phyloP scores from a whole-genome alignment of 2,888 invertebrate species.

The Microctonus hyperodae region DNA sequence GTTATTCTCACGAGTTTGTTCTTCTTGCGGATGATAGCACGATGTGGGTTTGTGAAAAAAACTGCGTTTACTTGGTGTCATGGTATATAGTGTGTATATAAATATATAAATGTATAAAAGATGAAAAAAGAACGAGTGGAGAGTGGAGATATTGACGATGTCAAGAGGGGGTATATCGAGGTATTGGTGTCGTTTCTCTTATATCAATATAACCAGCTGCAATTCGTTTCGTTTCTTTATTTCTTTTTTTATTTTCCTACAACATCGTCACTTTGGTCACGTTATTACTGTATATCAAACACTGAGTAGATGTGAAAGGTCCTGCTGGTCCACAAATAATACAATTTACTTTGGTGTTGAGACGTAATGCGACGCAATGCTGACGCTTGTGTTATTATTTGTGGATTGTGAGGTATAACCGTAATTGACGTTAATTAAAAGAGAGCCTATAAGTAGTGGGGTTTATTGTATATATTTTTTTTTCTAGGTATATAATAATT shows the following conservation, averaged over 20 bases:
- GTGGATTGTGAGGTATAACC: constrained; percentile 16
- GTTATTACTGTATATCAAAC: constrained; percentile 13
- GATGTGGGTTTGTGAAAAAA: constrained; percentile 29
- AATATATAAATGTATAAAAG: too few relatives aligned
- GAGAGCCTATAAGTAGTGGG: background rate
- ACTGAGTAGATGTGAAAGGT: constrained; percentile 10
- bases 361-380: background rate
- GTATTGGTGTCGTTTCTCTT: constrained; percentile 9
- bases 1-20: constrained; percentile 8
- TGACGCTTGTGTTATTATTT: background rate
- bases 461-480: background rate
- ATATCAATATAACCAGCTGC: constrained; percentile 4
- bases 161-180: background rate
- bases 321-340: constrained; percentile 23
- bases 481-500: background rate
- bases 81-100: too few relatives aligned
- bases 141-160: background rate
- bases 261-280: constrained; percentile 8
- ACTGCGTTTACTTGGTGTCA: constrained; percentile 28
- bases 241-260: too few relatives aligned
- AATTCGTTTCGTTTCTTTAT: constrained; percentile 2
- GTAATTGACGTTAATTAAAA: constrained; percentile 22
- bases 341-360: constrained; percentile 14
- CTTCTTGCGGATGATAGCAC: constrained; percentile 8
- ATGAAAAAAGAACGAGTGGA: background rate